Conservation (phyloP, 2,113 vertebrate species). For the Kobus ellipsiprymnus region DNA sequence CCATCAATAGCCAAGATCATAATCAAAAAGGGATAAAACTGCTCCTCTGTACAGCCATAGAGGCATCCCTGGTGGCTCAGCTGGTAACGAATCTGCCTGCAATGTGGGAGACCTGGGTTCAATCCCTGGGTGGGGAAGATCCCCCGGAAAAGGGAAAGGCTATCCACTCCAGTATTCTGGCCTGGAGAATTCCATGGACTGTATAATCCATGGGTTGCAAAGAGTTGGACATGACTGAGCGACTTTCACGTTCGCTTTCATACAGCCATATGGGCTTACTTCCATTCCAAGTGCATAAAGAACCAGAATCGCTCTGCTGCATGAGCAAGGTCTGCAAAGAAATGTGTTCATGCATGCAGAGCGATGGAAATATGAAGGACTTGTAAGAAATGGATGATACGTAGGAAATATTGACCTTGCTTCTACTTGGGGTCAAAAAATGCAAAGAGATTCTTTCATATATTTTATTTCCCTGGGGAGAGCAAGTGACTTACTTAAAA, state of each 20-base stretch:
- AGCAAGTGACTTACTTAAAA: slow-evolving; percentile 6
- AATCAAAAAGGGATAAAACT: background rate
- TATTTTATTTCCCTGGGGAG: slow-evolving; percentile 48
- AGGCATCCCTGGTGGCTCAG: background rate
- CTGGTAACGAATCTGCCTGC: background rate
- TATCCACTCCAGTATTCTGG: background rate
- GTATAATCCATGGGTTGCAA: background rate
- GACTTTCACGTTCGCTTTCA: background rate
- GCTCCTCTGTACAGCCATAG: background rate
- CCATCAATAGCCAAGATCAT: background rate
- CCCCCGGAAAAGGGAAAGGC: background rate
- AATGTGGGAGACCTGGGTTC: background rate
- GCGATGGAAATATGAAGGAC: background rate
- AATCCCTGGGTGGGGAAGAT: background rate
- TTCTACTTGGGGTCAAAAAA: slow-evolving; percentile 37
- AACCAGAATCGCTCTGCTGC: background rate
- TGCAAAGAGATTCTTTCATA: slow-evolving; percentile 11
- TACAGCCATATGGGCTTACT: background rate
- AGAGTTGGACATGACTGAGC: background rate
- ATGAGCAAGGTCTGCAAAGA: background rate
- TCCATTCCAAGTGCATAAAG: background rate
- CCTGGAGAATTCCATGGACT: background rate
- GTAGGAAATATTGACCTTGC: slow-evolving; percentile 21
- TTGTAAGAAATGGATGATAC: background rate
- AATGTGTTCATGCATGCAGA: background rate